A percentile compares a stretch with the other conserved stretches of the same genome.
Evolutionary conservation across 1,140 invertebrate species (phyloP).

Genomic region (Nylanderia fulva): DNA sequence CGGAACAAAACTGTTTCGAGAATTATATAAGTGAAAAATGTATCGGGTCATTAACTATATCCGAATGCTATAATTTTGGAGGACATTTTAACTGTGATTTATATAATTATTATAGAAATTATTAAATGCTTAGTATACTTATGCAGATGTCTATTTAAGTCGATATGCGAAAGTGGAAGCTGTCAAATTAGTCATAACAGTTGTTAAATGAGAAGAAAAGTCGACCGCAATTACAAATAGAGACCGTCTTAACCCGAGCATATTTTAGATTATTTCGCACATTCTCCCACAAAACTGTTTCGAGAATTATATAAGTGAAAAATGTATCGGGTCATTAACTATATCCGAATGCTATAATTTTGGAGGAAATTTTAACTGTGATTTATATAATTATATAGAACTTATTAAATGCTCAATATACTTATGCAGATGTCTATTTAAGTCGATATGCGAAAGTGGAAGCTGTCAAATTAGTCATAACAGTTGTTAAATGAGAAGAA

Average conservation of each 20-base stretch:
- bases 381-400: not conserved
- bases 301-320: not conserved
- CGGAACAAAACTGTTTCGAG: not conserved
- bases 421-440: too few relatives aligned
- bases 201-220: not conserved
- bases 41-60: not conserved
- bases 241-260: constrained; percentile 10
- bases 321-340: not conserved
- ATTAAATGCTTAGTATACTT: not conserved
- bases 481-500: not conserved
- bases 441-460: too few relatives aligned
- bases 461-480: not conserved
- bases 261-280: constrained; percentile 13
- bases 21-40: not conserved
- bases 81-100: not conserved
- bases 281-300: not conserved
- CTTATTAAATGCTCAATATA: not conserved
- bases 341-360: not conserved
- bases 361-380: not conserved
- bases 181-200: not conserved
- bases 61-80: not conserved
- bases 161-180: too few relatives aligned
- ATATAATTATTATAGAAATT: not conserved
- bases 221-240: constrained; percentile 25
- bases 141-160: too few relatives aligned